Evolutionary conservation across 2,888 invertebrate genomes (phyloP).

Genomic region (Drosophila quinaria): DNA sequence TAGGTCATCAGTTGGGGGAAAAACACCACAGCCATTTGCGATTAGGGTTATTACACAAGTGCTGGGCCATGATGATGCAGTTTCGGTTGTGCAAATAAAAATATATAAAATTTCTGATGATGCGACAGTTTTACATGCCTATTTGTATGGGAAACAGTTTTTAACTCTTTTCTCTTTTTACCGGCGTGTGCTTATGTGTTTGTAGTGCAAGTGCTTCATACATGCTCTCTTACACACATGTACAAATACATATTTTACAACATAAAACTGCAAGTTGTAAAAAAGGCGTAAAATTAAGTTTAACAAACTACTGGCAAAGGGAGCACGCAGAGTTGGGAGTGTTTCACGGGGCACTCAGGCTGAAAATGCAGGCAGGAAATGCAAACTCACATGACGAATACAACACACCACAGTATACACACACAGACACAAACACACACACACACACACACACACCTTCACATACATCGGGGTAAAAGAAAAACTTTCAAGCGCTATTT

Average conservation of each 20-base stretch:
- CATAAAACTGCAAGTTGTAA: conserved; percentile 79
- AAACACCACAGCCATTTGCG: too few species aligned
- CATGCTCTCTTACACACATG: conserved; percentile 11
- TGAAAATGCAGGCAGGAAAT: conserved; percentile 79
- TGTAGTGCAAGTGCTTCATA: conserved; percentile 48
- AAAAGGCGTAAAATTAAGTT: conserved; percentile 80
- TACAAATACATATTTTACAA: conserved; percentile 48
- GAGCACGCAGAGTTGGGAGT: conserved; percentile 32
- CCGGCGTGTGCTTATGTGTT: conserved; percentile 35
- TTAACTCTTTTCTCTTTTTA: conserved; percentile 5
- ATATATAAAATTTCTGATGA: conserved; percentile 53
- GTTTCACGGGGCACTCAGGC: conserved; percentile 69
- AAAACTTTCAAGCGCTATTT: conserved; percentile 77
- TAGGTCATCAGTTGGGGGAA: conserved; percentile 19
- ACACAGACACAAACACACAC: conserved; percentile 16
- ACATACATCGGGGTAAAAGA: conserved; percentile 44
- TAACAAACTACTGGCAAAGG: conserved; percentile 65
- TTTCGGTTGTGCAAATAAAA: conserved; percentile 15
- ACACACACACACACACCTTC: conserved; percentile 26
- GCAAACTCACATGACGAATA: conserved; percentile 67
- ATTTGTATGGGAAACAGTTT: conserved; percentile 45
- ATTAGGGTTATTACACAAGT: too few species aligned
- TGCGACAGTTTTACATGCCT: conserved; percentile 62
- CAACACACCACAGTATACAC: conserved; percentile 24
- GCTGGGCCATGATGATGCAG: conserved; percentile 64